Conservation (phyloP, 2,888 invertebrate genomes). For the Coenonympha glycerion region DNA sequence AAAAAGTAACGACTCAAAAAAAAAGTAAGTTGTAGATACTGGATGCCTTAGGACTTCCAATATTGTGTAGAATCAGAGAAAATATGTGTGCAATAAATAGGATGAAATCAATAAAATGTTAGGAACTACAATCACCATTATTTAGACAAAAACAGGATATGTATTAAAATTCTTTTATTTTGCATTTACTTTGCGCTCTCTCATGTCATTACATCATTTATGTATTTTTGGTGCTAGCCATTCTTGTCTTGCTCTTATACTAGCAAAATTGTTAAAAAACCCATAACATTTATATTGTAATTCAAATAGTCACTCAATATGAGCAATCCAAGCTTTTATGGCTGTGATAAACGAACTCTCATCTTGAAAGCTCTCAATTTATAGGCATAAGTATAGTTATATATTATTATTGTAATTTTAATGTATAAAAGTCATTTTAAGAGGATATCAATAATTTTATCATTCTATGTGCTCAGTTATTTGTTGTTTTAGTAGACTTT, state of each 20-base stretch:
- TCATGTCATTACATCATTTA: neutral
- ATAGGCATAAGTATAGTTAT: neutral
- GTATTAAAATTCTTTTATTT: neutral
- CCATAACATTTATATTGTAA: neutral
- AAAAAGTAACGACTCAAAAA: too few relatives aligned
- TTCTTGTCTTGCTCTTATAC: neutral
- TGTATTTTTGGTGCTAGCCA: neutral
- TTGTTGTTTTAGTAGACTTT: neutral
- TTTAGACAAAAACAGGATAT: neutral
- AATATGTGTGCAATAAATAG: neutral
- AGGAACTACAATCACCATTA: neutral
- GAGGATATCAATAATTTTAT: neutral
- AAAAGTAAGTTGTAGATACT: too few relatives aligned
- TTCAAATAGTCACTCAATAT: neutral
- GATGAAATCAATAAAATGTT: too few relatives aligned
- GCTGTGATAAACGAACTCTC: slow-evolving; percentile 42
- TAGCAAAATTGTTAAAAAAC: neutral
- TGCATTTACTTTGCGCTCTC: neutral
- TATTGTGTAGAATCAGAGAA: too few relatives aligned
- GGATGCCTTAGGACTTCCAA: too few relatives aligned
- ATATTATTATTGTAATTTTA: neutral
- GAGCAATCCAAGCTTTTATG: slow-evolving; percentile 31
- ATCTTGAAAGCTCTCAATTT: neutral
- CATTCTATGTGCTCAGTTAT: neutral
- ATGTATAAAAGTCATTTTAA: neutral